Evolutionary conservation across 53 echinoderm and acorn worm genomes (phyloP), one percentile per base, ranked within the genome.

Genomic region (Hippasteria phrygiana): DNA sequence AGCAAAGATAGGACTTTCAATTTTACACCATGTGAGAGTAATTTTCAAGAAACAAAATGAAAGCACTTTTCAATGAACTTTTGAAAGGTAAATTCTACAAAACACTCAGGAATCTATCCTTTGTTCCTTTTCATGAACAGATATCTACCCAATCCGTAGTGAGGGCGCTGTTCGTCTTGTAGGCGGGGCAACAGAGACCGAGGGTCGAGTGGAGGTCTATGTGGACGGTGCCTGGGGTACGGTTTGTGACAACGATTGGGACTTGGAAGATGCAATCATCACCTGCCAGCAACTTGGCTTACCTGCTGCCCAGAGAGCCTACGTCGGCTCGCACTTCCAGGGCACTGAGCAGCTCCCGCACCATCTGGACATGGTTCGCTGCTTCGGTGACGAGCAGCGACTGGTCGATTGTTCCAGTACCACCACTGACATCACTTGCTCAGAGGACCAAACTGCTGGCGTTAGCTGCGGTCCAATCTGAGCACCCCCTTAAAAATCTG

Each of bases 171-270:
- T 85, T 67, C 85, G 85, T 37, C 85, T 85, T 35, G 48, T n/a
- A 0, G 71, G 71, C 14, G 85, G 85, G 71, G n/a, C 31, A 24
- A 24, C 51, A 22, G 51, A 70, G 34, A 34, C 13, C 17, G 85
- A 85, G 85, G 85, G 81, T n/a, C 45, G 85, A 17, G 71, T 85
- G 13, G 85, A 85, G 53, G 38, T 85, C 39, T 70, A 48, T 26
- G 2, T 46, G 70, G 51, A 35, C 13, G 50, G 51, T 1, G 1
- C 5, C 24, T 85, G 85, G 85, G 85, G 85, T 12, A 64, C 51
- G 13, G 20, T 85, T 29, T 85, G 85, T 50, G 53, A 54, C 85
- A 50, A 71, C 33, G 47, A 71, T 20, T 85, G 85, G 85, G 71
- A 85, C 16, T 26, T 48, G 1, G 55, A 24, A 4, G 85, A 70